Evolutionary conservation across 1,140 invertebrate species (phyloP).

Genomic region (Macrobrachium nipponense): DNA sequence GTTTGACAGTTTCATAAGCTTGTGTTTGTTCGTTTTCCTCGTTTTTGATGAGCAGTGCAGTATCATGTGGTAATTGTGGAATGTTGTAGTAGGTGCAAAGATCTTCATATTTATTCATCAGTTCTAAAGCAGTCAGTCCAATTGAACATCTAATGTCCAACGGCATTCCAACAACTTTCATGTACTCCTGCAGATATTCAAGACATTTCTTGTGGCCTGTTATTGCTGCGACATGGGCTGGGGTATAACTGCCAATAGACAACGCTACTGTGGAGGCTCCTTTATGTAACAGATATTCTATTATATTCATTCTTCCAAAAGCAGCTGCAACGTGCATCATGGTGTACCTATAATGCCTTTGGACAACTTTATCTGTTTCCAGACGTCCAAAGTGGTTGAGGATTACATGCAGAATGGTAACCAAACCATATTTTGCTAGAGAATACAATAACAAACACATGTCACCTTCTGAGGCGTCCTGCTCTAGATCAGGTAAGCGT

Average conservation of each 20-base stretch:
- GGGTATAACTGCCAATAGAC: neutral
- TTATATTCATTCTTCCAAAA: neutral
- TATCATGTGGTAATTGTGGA: neutral
- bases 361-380: neutral
- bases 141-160: neutral
- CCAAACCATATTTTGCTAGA: neutral
- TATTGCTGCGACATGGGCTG: conserved; percentile 10
- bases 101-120: conserved; percentile 3
- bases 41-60: neutral
- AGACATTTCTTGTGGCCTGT: conserved; percentile 1
- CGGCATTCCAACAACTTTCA: too few species aligned
- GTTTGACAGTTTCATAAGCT: neutral
- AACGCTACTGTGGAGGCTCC: too few species aligned
- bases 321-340: neutral
- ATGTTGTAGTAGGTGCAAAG: neutral
- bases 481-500: neutral
- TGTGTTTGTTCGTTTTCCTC: neutral
- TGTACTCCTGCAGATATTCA: neutral
- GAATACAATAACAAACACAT: neutral
- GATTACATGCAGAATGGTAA: neutral
- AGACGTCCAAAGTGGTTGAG: neutral
- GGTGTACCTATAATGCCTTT: neutral
- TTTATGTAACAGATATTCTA: neutral
- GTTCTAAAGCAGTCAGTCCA: neutral
- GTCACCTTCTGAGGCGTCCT: too few species aligned